A percentile compares a stretch with the other conserved stretches of the same genome.
These are phyloP conservation scores for Scelioninae gen. 1 DNA, from an alignment of 2,888 invertebrate genomes.

Conservation along the genomic window DNA sequence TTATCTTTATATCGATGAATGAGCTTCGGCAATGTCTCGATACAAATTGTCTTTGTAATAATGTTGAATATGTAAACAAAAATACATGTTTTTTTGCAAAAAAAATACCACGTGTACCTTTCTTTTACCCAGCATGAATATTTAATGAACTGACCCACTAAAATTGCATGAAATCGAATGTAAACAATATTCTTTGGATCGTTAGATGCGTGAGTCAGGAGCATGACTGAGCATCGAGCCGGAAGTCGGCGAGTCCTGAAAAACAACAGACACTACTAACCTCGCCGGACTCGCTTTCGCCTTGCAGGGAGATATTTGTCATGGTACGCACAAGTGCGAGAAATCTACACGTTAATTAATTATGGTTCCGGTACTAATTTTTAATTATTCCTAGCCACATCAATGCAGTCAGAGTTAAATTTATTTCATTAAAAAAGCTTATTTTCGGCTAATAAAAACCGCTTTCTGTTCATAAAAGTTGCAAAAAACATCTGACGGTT, in stretches of 20 bases:
- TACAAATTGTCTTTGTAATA: constrained; percentile 44
- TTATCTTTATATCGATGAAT: constrained; percentile 62
- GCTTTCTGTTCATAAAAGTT: not conserved
- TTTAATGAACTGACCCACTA: constrained; percentile 37
- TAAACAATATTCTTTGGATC: constrained; percentile 58
- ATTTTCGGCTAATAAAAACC: not conserved
- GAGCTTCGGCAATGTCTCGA: constrained; percentile 29
- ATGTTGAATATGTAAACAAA: constrained; percentile 46
- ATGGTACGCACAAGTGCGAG: constrained; percentile 72
- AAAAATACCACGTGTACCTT: constrained; percentile 32
- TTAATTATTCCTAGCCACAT: constrained; percentile 12
- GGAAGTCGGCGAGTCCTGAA: constrained; percentile 74
- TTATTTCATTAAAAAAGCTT: constrained; percentile 1
- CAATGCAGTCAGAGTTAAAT: not conserved
- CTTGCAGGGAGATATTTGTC: constrained; percentile 77
- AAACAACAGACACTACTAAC: constrained; percentile 65
- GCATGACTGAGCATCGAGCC: constrained; percentile 74
- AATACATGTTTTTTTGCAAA: constrained; percentile 39
- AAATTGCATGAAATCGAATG: constrained; percentile 55
- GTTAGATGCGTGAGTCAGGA: constrained; percentile 67
- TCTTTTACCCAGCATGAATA: constrained; percentile 26
- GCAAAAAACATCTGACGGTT: not conserved
- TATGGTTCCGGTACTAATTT: constrained; percentile 72
- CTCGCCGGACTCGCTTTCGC: constrained; percentile 79
- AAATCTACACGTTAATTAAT: constrained; percentile 72